Conservation (phyloP, 2,113 vertebrate species). For the Rhabdornis inornatus region DNA sequence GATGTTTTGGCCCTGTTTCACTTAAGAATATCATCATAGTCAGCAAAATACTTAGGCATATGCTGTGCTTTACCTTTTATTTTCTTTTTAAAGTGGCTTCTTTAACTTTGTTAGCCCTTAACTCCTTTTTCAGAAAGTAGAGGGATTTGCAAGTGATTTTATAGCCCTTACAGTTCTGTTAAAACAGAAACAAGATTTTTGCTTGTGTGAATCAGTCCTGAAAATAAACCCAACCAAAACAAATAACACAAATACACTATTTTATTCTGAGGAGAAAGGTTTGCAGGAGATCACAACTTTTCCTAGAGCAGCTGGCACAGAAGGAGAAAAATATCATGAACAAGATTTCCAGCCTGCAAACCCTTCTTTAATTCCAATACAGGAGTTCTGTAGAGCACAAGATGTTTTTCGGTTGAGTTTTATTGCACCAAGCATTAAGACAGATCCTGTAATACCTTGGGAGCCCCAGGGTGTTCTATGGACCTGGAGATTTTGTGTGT, state of each 20-base stretch:
- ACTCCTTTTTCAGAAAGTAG: neutral
- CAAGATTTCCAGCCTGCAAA: neutral
- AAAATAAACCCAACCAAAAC: neutral
- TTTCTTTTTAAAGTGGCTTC: neutral
- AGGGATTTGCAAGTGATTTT: neutral
- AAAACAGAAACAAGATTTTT: neutral
- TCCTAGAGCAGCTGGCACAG: neutral
- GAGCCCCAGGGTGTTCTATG: neutral
- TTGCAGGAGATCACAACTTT: neutral
- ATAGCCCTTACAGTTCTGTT: neutral
- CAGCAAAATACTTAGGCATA: neutral
- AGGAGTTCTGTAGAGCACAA: neutral
- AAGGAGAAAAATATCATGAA: neutral
- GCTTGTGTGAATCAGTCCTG: neutral
- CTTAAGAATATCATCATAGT: neutral
- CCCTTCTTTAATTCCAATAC: neutral
- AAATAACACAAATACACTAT: neutral
- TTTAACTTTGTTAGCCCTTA: neutral
- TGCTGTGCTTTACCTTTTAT: neutral
- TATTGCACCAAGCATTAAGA: neutral
- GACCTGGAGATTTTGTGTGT: neutral
- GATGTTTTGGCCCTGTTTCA: neutral
- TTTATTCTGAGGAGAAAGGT: neutral
- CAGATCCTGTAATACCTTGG: neutral
- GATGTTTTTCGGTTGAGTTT: neutral